Evolutionary conservation across 2,113 vertebrate species (phyloP), one percentile per base, ranked within the genome.

Genomic region (Melanerpes aurifrons): DNA sequence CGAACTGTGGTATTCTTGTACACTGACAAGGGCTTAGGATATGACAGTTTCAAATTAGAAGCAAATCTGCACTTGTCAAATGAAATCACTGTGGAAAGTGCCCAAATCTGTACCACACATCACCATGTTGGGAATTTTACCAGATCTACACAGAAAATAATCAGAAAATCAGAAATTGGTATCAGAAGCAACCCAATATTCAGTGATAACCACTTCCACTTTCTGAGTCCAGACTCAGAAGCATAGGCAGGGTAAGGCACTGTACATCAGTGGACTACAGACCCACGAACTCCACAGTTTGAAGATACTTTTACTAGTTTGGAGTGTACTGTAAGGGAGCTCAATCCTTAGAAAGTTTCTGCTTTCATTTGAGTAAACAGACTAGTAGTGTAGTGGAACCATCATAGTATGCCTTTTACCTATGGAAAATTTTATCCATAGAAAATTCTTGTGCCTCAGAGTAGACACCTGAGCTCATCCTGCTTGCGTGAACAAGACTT

Each of bases 231-330:
- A 2, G 5, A 22, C 7, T 28, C 15, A n/a, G n/a, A 35, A 75
- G 8, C 32, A 5, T 0, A 5, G 0, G 0, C 19, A 10, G 26
- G 13, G 0, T 10, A 37, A 31, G 0, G 7, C 24, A 1, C 24
- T 29, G 37, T 4, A 4, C 17, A 21, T 17, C 10, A 21, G 12
- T 4, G 2, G 8, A 2, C 6, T 7, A 17, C 67, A 58, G 58
- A 62, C 9, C 2, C 5, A 3, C 0, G 1, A 69, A 6, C 6
- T 26, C 71, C 6, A 19, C 14, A 14, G 24, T 16, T 53, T 53
- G 11, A 9, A 57, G 9, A 57, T 31, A 17, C 28, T 25, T 31
- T 12, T 9, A 12, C 40, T 18, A 9, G 14, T 48, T 7, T 31
- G 64, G 72, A 53, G 50, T 4, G 35, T 2, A 0, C 29, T 8